Evolutionary conservation across 2,113 vertebrate genomes (phyloP), one percentile per base, ranked within the genome.

Genomic region (Cochlearius cochlearius): DNA sequence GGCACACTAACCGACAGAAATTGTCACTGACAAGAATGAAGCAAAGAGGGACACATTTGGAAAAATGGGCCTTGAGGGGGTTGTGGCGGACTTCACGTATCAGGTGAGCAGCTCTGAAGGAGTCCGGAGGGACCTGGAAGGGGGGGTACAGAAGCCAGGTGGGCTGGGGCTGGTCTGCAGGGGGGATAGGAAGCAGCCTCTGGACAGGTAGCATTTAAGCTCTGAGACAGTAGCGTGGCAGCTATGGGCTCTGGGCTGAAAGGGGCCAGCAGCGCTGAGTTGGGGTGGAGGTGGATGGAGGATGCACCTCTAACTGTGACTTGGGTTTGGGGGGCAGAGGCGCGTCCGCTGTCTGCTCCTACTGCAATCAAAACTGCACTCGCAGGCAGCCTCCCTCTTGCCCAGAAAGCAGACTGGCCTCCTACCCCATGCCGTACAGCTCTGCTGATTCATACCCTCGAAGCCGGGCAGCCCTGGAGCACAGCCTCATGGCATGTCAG

Each of bases 391-490:
- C 3, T 3, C 22, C 32, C 14, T 69, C 30, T 74, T 75, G 18
- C 34, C 34, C 45, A 50, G 34, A 76, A 85, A 74, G 34, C 43
- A 88, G 60, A 16, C 43, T 64, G 60, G 25, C 13, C 32, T 81
- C 56, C 38, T 74, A 23, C 9, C 22, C 36, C 1, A 0, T n/a
- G 26, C 53, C 38, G n/a, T 6, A 0, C 7, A 43, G 63, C 25
- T 55, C 41, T 85, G 55, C 34, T 49, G 20, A 67, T 81, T 78
- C 62, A 38, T 38, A 17, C 10, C 18, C 41, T 60, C 0, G 2
- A 55, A 92, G 36, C 30, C 41, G 30, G 29, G 53, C 47, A 78
- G 41, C 29, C 23, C 38, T 0, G 0, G 32, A 43, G 43, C 43
- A 26, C 81, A 83, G n/a, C 36, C 4, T 2, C 12, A 32, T 2